Conservation (phyloP, 2,113 vertebrate species). For the Esox niger region DNA sequence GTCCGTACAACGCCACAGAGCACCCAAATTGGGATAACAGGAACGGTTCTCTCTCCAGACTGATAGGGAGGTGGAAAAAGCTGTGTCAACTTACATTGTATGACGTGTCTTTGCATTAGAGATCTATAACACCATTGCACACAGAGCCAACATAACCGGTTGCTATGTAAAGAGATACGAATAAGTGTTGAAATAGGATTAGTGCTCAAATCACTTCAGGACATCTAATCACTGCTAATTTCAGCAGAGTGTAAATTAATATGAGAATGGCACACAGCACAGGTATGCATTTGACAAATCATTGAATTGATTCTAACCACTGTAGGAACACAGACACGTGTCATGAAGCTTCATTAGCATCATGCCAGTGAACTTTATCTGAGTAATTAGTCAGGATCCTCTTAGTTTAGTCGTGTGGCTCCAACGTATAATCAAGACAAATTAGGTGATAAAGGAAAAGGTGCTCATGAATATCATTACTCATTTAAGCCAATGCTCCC, state of each 20-base stretch:
- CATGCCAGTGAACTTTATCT: conserved; percentile 15
- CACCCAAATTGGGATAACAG: neutral
- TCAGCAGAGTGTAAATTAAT: neutral
- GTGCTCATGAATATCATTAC: conserved; percentile 20
- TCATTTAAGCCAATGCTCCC: conserved; percentile 12
- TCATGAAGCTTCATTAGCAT: conserved; percentile 14
- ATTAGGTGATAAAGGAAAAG: conserved; percentile 17
- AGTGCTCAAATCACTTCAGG: neutral
- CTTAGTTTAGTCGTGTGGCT: conserved; percentile 24
- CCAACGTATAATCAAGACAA: conserved; percentile 8
- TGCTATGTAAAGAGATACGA: no score
- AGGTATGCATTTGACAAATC: no score
- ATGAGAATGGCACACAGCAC: no score
- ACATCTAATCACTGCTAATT: no score
- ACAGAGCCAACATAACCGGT: no score
- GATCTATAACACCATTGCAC: no score
- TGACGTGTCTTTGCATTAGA: no score
- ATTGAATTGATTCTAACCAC: no score
- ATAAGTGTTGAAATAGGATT: neutral
- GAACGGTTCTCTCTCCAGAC: neutral
- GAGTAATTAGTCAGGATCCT: conserved; percentile 13
- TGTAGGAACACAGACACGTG: no score
- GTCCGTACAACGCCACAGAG: neutral
- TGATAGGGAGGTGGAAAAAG: neutral
- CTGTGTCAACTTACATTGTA: no score